Base-by-base conservation (phyloP, 2,888 invertebrate genomes). In the Orgyia antiqua region DNA sequence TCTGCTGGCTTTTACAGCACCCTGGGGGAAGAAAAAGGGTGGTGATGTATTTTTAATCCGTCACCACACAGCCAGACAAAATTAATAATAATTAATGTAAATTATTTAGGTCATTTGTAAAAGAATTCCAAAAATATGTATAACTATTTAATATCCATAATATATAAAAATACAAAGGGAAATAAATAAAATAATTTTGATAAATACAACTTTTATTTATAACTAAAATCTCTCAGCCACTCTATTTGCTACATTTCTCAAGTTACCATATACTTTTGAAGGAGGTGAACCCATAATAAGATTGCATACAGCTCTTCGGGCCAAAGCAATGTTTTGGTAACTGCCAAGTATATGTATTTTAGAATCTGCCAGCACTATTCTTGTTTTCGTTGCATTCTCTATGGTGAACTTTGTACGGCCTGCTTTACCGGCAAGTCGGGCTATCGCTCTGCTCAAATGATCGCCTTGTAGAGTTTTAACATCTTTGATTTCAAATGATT, bases 271-370 rank as follows among this genome's bases (percentile, higher is more conserved):
- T 1, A 99, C 98, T 89, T 99, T 99, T 1, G 96, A 97, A 17
- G 98, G 98, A 18, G 98, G 98, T 36, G 97, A 96, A 11, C 98
- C 99, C 64, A 99, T 88, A 60, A 99, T 99, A 15, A 99, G 88
- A 79, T 97, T 97, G 78, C 98, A 99, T 51, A 99, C 91, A 0
- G 98, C 96, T 67, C 97, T 90, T 63, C 98, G 90, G 0, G 99
- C 99, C 35, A 98, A 76, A 46, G 95, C 95, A 45, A 99, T 97
- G 68, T 99, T 99, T 78, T 98, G 96, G 69, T 93, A 99, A 55
- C 98, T 98, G 25, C 99, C 99, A 42, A 99, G 87, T 48, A 99
- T 94, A 68, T 99, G 98, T 44, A 99, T 94, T 88, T 97, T 98
- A 11, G 94, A 92, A 66, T 99, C 98, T 10, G 99, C 99, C 40